phyloP scores from a whole-genome alignment of 2,888 invertebrate species.

The Agapostemon virescens region DNA sequence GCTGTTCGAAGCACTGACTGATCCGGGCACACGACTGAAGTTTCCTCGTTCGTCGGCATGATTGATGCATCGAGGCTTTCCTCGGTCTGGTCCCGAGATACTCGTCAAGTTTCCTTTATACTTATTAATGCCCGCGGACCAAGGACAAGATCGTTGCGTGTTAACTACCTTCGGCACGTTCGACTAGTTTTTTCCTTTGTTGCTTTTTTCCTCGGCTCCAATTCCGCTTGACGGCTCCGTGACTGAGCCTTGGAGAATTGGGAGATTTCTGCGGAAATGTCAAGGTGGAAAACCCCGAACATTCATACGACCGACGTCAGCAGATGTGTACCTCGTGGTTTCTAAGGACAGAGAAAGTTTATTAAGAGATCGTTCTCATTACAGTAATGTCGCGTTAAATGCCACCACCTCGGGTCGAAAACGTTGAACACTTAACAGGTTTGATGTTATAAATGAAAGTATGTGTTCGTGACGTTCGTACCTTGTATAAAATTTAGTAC shows the following conservation, averaged over 20 bases:
- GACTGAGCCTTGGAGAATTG: slow-evolving; percentile 20
- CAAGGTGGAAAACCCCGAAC: background rate
- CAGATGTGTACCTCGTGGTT: background rate
- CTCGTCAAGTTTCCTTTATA: slow-evolving; percentile 76
- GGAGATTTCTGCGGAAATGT: slow-evolving; percentile 3
- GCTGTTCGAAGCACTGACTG: slow-evolving; percentile 22
- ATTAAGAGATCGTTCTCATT: background rate
- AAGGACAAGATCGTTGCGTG: slow-evolving; percentile 73
- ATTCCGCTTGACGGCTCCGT: background rate
- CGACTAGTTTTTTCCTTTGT: slow-evolving; percentile 35
- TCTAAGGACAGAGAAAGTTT: background rate
- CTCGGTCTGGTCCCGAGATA: slow-evolving; percentile 68
- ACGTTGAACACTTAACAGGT: too few relatives aligned
- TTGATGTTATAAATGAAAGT: too few relatives aligned
- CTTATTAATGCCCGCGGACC: slow-evolving; percentile 70
- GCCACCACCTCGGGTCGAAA: too few relatives aligned
- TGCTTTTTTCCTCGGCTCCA: slow-evolving; percentile 1
- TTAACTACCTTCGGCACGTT: slow-evolving; percentile 31
- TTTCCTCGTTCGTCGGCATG: slow-evolving; percentile 74
- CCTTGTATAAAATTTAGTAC: too few relatives aligned
- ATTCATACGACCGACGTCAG: background rate
- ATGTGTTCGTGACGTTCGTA: too few relatives aligned
- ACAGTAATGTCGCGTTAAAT: too few relatives aligned
- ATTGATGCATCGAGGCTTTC: slow-evolving; percentile 56
- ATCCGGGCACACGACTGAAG: slow-evolving; percentile 62